Base-by-base conservation (phyloP, 2,888 invertebrate species). In the Drosophila recens region DNA sequence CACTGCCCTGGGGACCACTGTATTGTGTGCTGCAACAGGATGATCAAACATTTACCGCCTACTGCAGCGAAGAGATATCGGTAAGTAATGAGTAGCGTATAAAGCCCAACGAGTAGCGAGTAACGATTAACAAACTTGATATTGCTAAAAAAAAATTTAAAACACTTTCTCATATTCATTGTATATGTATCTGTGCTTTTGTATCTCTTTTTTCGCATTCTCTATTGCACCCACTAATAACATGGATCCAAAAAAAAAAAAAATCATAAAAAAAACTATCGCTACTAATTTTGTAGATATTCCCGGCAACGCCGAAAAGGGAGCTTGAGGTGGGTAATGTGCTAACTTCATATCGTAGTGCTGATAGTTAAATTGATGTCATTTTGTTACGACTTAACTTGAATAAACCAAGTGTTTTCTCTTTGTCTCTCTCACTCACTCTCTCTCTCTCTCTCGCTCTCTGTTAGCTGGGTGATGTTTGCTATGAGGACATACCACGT, bases 21-120 rank as follows among this genome's bases (percentile, higher is more conserved):
- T 96, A 95, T 92, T 96, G 96, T 92, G 95, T 96, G 34, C 93
- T 96, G 63, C 94, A 95, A 64, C 95, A 95, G 91, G 95, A 95
- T 90, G 95, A 95, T 86, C 95, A 95, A 90, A 95, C 95, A 49
- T 94, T 96, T 87, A 95, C 95, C 20, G 95, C 95, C 67, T 95
- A 96, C 92, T 94, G 95, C 81, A 95, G 95, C 88, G 96, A 96
- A 92, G 95, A 96, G 92, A 95, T 96, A 93, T 95, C 95, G 92
- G 95, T 95, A 90, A 95, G 95, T 94, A 43, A 27, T 33, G 15
- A 46, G 40, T 40, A 23, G n/a, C 23, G 36, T 45, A 34, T 9
- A 23, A 23, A 6, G 10, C 46, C 15, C n/a, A 38, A 23, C 20
- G 15, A 46, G 34, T 33, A 15, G 30, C 48, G 6, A 54, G 27